Evolutionary conservation across 2,888 invertebrate genomes (phyloP).

Genomic region (Tetramorium bicarinatum): DNA sequence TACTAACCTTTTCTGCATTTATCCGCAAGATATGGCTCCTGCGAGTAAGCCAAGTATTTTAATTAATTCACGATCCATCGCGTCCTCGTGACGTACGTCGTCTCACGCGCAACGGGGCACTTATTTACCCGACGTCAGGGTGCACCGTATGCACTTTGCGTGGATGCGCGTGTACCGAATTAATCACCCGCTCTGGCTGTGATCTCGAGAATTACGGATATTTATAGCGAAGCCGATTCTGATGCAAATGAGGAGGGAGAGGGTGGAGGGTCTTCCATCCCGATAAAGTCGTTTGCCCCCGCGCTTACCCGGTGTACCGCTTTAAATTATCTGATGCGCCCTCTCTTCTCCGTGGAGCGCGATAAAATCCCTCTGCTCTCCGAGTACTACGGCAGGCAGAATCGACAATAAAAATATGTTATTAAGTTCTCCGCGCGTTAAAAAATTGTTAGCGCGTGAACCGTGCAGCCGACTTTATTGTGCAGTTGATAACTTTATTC

Average conservation of each 20-base stretch:
- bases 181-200: constrained; percentile 44
- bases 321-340: constrained; percentile 72
- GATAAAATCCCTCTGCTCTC: constrained; percentile 61
- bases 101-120: constrained; percentile 35
- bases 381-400: not conserved
- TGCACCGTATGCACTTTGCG: constrained; percentile 44
- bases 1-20: not conserved
- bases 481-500: not conserved
- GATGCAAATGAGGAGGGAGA: constrained; percentile 70
- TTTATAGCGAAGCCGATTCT: constrained; percentile 69
- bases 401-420: constrained; percentile 54
- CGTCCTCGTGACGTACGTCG: constrained; percentile 8
- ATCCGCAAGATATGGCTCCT: not conserved
- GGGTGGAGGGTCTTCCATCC: constrained; percentile 53
- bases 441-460: constrained; percentile 42
- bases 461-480: not conserved
- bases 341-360: constrained; percentile 58
- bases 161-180: constrained; percentile 44
- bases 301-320: constrained; percentile 61
- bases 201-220: constrained; percentile 69
- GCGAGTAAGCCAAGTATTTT: constrained; percentile 18
- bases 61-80: constrained; percentile 45
- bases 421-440: constrained; percentile 12
- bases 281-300: constrained; percentile 73
- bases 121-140: constrained; percentile 41